Percentiles rank a stretch among this genome's conserved stretches.
phyloP scores from a whole-genome alignment of 2,113 vertebrate genomes.

The Ptilorrhoa leucosticta region DNA sequence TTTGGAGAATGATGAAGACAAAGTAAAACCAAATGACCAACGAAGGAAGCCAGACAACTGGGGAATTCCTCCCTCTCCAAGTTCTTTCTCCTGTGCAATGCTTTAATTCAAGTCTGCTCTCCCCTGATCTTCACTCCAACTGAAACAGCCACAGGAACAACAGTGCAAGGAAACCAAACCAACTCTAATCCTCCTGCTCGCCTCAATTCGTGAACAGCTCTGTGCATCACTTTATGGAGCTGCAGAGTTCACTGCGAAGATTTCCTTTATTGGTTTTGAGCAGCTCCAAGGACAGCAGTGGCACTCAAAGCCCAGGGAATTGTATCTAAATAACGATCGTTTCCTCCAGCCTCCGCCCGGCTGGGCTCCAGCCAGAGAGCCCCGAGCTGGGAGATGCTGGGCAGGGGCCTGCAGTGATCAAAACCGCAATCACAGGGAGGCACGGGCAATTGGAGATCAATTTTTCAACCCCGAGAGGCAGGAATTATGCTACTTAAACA shows the following conservation, averaged over 20 bases:
- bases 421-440: neutral
- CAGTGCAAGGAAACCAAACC: rapidly evolving
- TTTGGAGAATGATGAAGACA: neutral
- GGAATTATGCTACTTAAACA: neutral
- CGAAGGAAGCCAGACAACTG: neutral
- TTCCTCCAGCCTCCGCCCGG: neutral
- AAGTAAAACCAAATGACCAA: neutral
- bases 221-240: neutral
- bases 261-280: neutral
- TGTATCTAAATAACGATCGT: rapidly evolving
- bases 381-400: neutral
- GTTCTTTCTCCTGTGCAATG: neutral
- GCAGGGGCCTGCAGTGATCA: neutral
- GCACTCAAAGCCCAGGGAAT: neutral
- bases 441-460: rapidly evolving
- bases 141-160: neutral
- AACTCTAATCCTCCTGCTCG: neutral
- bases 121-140: neutral
- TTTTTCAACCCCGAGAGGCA: neutral
- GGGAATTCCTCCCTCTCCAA: neutral
- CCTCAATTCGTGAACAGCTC: neutral
- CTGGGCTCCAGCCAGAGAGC: neutral
- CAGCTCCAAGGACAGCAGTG: neutral
- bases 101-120: neutral
- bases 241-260: neutral